A percentile compares a stretch with the other conserved stretches of the same genome.
Evolutionary conservation across 2,113 vertebrate genomes (phyloP).

Genomic region (Nannospalax galili): DNA sequence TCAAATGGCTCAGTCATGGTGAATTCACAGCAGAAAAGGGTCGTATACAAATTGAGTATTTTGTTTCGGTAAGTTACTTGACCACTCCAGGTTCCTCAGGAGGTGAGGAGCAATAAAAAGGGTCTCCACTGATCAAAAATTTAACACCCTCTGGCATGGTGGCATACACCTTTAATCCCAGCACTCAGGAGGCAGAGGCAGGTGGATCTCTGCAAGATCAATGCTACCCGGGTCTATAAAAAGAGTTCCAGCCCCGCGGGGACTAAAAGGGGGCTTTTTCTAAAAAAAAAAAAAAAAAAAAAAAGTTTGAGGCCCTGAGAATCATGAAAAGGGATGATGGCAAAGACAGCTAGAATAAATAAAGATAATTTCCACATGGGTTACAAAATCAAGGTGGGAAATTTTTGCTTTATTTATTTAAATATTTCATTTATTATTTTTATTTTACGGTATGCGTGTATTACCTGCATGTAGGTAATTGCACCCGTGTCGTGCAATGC

Average conservation of each 20-base stretch:
- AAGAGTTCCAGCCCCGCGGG: too few species aligned
- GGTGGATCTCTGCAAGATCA: too few species aligned
- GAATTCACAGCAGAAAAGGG: conserved; percentile 89
- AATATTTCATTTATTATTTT: too few species aligned
- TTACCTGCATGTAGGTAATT: background rate
- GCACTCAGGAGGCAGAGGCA: too few species aligned
- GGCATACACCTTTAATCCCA: too few species aligned
- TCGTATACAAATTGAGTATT: conserved; percentile 84
- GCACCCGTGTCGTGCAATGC: too few species aligned
- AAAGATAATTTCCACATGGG: background rate
- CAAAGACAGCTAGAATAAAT: conserved; percentile 3
- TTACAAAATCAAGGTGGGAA: conserved; percentile 27
- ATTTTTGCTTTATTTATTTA: background rate
- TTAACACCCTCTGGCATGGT: too few species aligned
- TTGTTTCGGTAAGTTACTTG: conserved; percentile 85
- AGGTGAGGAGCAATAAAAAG: background rate
- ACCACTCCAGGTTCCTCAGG: background rate
- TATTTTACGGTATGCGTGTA: background rate
- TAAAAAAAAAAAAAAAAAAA: too few species aligned
- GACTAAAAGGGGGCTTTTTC: too few species aligned
- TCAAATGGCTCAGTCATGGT: conserved; percentile 83
- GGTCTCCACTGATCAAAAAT: background rate
- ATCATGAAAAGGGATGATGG: background rate
- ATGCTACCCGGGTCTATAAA: too few species aligned
- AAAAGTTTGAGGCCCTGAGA: conserved; percentile 3